Percentiles rank a stretch among this genome's conserved stretches.
Conservation (phyloP, 2,113 vertebrate genomes). For the Aegithalos caudatus region DNA sequence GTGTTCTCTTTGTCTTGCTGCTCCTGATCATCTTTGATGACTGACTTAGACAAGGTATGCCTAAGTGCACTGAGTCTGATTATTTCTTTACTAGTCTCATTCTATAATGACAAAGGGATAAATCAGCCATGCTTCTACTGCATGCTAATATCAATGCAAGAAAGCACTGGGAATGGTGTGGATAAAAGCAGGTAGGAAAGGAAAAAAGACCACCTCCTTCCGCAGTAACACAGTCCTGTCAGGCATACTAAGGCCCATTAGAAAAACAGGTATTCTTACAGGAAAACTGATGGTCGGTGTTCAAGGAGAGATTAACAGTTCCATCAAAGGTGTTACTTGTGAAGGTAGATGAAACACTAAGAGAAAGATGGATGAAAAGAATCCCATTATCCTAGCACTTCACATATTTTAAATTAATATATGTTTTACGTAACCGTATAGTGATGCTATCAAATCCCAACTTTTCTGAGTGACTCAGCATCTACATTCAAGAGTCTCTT, state of each 20-base stretch:
- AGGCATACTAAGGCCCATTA: background rate
- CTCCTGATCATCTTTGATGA: background rate
- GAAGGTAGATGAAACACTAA: background rate
- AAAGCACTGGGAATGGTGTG: background rate
- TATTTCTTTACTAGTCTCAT: background rate
- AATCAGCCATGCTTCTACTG: background rate
- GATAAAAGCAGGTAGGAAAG: background rate
- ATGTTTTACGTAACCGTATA: background rate
- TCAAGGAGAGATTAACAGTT: background rate
- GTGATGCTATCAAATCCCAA: background rate
- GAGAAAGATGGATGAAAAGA: background rate
- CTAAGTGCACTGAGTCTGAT: background rate
- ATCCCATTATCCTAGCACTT: background rate
- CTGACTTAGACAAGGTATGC: background rate
- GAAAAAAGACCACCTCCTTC: background rate
- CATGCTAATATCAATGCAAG: background rate
- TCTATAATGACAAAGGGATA: background rate
- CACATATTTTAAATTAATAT: accelerated
- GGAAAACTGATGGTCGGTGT: background rate
- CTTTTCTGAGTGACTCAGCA: background rate
- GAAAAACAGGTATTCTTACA: background rate
- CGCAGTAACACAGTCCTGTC: background rate
- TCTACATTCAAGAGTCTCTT: background rate
- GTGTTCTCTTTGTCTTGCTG: background rate
- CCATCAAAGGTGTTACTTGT: background rate